A percentile compares a stretch with the other conserved stretches of the same genome.
Conservation (phyloP, 2,113 vertebrate species). For the Nycticorax nycticorax region DNA sequence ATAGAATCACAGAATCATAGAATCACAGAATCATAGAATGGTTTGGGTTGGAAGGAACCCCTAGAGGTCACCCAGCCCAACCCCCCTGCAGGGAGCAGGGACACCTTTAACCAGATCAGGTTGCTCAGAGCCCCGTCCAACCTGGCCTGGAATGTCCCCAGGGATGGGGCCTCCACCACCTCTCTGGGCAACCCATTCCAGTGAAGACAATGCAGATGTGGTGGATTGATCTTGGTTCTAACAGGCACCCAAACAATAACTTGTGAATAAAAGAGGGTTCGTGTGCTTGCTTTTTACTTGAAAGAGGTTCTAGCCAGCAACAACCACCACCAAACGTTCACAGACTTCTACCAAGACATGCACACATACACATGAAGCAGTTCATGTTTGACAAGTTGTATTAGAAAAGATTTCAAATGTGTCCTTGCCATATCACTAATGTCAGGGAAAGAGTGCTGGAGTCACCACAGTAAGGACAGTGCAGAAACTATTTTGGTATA, state of each 20-base stretch:
- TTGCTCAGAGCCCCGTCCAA: no score
- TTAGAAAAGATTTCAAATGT: background rate
- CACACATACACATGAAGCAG: background rate
- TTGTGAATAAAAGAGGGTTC: background rate
- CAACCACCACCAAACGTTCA: background rate
- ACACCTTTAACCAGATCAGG: no score
- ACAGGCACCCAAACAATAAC: background rate
- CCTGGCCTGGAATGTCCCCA: no score
- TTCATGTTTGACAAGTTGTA: background rate
- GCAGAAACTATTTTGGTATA: background rate
- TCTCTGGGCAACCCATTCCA: background rate
- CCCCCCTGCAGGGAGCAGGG: no score
- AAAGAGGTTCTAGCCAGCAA: background rate
- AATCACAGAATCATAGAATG: no score
- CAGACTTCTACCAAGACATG: background rate
- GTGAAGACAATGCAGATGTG: background rate
- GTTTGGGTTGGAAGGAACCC: no score
- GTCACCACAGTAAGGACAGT: background rate
- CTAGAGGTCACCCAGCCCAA: no score
- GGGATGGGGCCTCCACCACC: no score
- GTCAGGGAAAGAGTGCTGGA: background rate
- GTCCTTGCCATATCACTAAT: background rate
- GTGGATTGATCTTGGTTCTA: background rate
- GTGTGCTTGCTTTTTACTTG: background rate
- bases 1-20: no score